phyloP scores from a whole-genome alignment of 2,888 invertebrate genomes.

The Ypsolopha scabrella region DNA sequence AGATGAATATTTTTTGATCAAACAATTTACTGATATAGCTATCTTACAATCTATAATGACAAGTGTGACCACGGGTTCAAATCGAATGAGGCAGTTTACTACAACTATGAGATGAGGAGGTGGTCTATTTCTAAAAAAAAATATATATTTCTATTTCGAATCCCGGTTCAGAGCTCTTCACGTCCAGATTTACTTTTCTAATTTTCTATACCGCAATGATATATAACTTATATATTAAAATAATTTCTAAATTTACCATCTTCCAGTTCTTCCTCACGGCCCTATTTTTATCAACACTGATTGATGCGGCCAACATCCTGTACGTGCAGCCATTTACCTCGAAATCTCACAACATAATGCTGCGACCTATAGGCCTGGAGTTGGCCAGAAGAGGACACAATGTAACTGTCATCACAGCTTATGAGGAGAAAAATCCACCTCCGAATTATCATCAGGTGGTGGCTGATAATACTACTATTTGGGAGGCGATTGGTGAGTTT shows the following conservation, averaged over 20 bases:
- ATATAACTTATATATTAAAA: no score
- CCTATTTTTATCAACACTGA: conserved; percentile 4
- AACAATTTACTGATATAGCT: no score
- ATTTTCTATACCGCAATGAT: no score
- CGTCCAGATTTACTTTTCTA: no score
- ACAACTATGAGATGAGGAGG: no score
- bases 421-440: conserved; percentile 34
- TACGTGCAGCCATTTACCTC: conserved; percentile 56
- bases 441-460: conserved; percentile 46
- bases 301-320: conserved; percentile 48
- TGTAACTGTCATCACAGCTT: conserved; percentile 57
- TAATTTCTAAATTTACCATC: not conserved
- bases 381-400: conserved; percentile 63
- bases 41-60: no score
- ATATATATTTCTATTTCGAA: no score
- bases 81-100: no score
- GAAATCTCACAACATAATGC: conserved; percentile 56
- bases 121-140: no score
- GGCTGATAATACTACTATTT: conserved; percentile 42
- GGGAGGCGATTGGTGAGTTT: conserved; percentile 41
- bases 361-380: conserved; percentile 54
- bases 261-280: not conserved
- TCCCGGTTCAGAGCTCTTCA: no score
- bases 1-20: no score
- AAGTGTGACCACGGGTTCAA: no score